phyloP scores from a whole-genome alignment of 2,797 vertebrate species.

The Muraenolepis orangiensis region DNA sequence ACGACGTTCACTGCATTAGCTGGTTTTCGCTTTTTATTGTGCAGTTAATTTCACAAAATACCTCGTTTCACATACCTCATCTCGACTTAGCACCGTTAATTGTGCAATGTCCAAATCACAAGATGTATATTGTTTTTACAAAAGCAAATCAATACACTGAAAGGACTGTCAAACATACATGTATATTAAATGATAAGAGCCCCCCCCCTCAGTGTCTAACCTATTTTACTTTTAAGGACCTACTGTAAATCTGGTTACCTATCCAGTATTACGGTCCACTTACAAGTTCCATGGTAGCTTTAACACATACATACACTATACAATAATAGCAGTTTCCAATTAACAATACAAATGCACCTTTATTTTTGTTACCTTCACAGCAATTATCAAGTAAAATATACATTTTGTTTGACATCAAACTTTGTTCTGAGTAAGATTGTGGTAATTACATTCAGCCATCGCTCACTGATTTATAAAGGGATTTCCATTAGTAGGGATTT shows the following conservation, averaged over 20 bases:
- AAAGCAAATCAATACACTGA: slow-evolving; percentile 33
- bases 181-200: neutral
- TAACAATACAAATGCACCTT: neutral
- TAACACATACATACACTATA: no score
- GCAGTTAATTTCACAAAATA: slow-evolving; percentile 17
- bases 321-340: slow-evolving; percentile 17
- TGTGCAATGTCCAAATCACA: slow-evolving; percentile 15
- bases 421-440: neutral
- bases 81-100: slow-evolving; percentile 17
- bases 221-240: slow-evolving; percentile 4
- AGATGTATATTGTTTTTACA: neutral
- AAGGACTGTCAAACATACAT: neutral
- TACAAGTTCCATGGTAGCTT: slow-evolving; percentile 39
- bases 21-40: slow-evolving; percentile 32
- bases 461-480: slow-evolving; percentile 5
- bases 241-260: slow-evolving; percentile 29
- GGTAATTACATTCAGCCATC: slow-evolving; percentile 29
- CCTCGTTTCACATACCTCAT: neutral
- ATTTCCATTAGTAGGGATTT: neutral
- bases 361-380: slow-evolving; percentile 11
- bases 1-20: slow-evolving; percentile 14
- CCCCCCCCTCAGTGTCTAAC: neutral
- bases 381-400: slow-evolving; percentile 19
- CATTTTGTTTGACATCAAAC: slow-evolving; percentile 3
- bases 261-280: slow-evolving; percentile 16